These are phyloP conservation scores for Tinamus major DNA, from an alignment of 2,797 vertebrate genomes.

Conservation along the genomic window DNA sequence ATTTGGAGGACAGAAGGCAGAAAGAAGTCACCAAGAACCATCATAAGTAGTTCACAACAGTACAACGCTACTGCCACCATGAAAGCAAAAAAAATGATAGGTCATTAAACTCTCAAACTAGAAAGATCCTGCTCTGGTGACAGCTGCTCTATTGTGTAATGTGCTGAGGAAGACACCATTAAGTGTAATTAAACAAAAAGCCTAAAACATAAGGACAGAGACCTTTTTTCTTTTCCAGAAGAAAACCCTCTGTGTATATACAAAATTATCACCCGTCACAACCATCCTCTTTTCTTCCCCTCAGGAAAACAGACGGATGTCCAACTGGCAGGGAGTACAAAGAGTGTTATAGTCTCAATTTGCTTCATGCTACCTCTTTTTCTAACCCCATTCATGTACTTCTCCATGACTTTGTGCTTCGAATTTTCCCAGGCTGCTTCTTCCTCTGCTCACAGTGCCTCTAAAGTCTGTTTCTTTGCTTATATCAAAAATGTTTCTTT, in stretches of 20 bases:
- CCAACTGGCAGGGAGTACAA: constrained; percentile 31
- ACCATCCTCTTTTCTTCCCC: constrained; percentile 1
- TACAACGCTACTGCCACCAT: neutral
- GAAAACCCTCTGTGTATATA: constrained; percentile 41
- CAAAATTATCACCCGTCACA: constrained; percentile 60
- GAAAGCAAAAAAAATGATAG: constrained; percentile 58
- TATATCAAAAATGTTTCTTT: neutral
- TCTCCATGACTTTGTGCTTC: neutral
- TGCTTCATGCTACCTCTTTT: neutral
- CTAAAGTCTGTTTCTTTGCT: neutral
- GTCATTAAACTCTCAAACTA: constrained; percentile 58
- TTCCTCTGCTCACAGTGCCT: neutral
- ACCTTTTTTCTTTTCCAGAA: constrained; percentile 56
- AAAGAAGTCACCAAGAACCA: constrained; percentile 18
- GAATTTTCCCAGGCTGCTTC: neutral
- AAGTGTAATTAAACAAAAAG: constrained; percentile 74
- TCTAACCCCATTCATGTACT: neutral
- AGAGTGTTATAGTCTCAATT: constrained; percentile 44
- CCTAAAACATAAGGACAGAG: constrained; percentile 68
- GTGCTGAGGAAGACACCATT: constrained; percentile 61
- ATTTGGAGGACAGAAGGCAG: neutral
- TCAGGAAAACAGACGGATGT: constrained; percentile 69
- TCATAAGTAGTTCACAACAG: constrained; percentile 12
- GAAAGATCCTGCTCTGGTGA: constrained; percentile 48
- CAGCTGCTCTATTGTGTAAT: constrained; percentile 61